Conservation (phyloP, 2,888 invertebrate species). For the Busseola fusca region DNA sequence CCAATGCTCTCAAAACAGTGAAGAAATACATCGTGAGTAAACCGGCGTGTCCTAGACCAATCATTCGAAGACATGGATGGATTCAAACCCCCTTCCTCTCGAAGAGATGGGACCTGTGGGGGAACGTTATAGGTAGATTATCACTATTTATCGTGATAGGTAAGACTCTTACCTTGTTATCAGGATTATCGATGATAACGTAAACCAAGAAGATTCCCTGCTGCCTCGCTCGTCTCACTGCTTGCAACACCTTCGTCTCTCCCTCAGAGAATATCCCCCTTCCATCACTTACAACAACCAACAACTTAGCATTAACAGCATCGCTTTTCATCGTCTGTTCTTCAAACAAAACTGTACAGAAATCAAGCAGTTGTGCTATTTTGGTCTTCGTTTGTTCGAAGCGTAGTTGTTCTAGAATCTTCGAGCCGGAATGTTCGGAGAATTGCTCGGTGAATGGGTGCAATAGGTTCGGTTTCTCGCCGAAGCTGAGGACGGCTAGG, state of each 20-base stretch:
- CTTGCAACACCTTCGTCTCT: constrained; percentile 91
- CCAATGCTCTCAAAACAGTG: too few species aligned
- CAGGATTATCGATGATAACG: constrained; percentile 98
- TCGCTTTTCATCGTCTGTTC: constrained; percentile 85
- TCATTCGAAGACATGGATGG: too few species aligned
- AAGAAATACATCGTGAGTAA: too few species aligned
- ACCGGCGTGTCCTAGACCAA: too few species aligned
- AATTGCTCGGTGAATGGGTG: constrained; percentile 96
- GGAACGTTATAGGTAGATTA: background rate
- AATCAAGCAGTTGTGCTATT: constrained; percentile 94
- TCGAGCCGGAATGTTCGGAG: constrained; percentile 95
- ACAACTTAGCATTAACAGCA: constrained; percentile 93
- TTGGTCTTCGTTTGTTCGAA: constrained; percentile 97
- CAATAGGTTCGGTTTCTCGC: constrained; percentile 95
- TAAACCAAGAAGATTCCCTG: constrained; percentile 97
- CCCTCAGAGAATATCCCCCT: constrained; percentile 97
- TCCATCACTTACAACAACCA: constrained; percentile 98
- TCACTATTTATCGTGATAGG: background rate
- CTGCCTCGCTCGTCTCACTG: constrained; percentile 94
- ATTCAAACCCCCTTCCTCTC: too few species aligned
- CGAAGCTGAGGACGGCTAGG: constrained; percentile 97
- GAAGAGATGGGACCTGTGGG: too few species aligned
- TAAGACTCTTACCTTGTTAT: constrained; percentile 91
- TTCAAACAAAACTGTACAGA: constrained; percentile 90
- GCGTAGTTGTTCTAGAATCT: constrained; percentile 93